Evolutionary conservation across 2,113 vertebrate genomes (phyloP).

Genomic region (Tetrax tetrax): DNA sequence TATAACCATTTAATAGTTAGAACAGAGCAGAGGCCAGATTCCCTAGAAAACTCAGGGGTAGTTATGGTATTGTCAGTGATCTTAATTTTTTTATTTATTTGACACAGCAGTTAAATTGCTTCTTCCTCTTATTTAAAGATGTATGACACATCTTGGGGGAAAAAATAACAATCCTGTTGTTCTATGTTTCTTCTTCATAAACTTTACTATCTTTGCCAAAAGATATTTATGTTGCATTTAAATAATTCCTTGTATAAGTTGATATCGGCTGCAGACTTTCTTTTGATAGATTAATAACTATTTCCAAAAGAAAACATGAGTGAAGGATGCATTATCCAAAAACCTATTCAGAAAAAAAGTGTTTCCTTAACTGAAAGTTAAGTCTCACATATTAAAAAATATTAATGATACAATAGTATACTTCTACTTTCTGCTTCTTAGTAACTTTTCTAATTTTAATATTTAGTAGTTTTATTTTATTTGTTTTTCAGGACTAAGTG

Average conservation of each 20-base stretch:
- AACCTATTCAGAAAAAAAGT: neutral
- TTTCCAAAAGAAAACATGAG: neutral
- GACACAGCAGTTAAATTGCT: neutral
- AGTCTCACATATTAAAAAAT: neutral
- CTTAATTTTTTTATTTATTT: neutral
- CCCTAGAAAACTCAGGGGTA: neutral
- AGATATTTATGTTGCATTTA: neutral
- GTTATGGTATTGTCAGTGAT: neutral
- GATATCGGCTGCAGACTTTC: neutral
- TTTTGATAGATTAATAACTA: neutral
- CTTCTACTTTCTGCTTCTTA: neutral
- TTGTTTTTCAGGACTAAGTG: neutral
- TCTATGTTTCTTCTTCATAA: neutral
- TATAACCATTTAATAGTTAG: neutral
- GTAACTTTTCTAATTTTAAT: neutral
- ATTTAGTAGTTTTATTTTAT: neutral
- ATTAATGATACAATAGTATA: neutral
- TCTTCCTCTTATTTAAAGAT: neutral
- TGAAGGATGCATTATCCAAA: neutral
- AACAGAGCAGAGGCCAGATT: neutral
- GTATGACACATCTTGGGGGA: neutral
- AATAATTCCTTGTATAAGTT: neutral
- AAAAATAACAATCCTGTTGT: neutral
- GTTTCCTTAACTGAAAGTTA: neutral
- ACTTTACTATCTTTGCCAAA: neutral